Conservation (phyloP, 2,888 invertebrate genomes). For the Schizotus pectinicornis region DNA sequence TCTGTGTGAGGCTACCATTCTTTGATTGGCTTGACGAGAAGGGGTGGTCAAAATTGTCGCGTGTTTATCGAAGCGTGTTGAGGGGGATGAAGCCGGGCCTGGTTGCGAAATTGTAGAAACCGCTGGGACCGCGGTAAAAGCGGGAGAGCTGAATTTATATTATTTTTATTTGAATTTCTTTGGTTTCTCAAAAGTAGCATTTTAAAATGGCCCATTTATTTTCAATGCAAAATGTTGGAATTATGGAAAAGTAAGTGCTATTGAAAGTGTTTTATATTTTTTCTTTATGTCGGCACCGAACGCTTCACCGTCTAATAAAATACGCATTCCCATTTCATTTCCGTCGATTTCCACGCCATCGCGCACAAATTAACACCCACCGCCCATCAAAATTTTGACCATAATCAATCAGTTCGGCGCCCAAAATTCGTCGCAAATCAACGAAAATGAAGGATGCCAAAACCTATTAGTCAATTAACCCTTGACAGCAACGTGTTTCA, state of each 20-base stretch:
- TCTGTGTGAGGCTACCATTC: no score
- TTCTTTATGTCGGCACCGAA: constrained; percentile 16
- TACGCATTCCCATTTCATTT: no score
- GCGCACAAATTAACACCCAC: no score
- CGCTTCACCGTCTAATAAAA: constrained; percentile 6
- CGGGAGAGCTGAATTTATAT: constrained; percentile 19
- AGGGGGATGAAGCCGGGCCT: constrained; percentile 12
- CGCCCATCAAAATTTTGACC: no score
- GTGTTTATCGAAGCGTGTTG: not conserved
- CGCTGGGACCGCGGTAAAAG: constrained; percentile 22
- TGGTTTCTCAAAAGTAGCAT: constrained; percentile 32
- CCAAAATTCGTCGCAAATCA: no score
- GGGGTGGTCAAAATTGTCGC: no score
- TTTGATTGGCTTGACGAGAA: no score
- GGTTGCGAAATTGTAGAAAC: constrained; percentile 19
- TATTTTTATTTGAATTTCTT: constrained; percentile 34
- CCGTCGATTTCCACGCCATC: no score
- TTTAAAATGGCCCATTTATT: constrained; percentile 30
- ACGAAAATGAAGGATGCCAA: no score
- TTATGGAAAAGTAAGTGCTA: constrained; percentile 29
- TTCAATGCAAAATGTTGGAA: constrained; percentile 27
- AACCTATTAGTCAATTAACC: no score
- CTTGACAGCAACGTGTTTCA: no score
- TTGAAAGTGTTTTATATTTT: constrained; percentile 25
- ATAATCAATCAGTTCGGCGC: no score